A percentile compares a stretch with the other conserved stretches of the same genome.
These are phyloP conservation scores for Lucilia cuprina DNA, from an alignment of 1,140 invertebrate genomes.

Conservation along the genomic window DNA sequence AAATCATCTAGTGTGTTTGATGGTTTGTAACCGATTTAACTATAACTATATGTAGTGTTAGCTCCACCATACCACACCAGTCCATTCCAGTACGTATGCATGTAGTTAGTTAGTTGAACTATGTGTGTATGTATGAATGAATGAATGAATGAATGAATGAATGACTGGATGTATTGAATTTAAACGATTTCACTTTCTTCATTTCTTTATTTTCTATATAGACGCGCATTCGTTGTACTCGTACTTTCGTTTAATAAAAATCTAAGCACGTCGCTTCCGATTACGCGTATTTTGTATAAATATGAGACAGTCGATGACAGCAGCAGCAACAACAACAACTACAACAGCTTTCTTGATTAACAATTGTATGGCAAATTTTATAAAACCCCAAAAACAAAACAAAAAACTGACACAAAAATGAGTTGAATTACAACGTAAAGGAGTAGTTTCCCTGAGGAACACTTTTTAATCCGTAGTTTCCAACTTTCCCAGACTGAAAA, in stretches of 20 bases:
- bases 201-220: neutral
- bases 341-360: slow-evolving; percentile 10
- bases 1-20: neutral
- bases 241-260: slow-evolving; percentile 35
- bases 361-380: neutral
- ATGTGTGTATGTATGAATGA: neutral
- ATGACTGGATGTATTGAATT: neutral
- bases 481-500: no score
- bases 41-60: neutral
- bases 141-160: no score
- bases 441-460: no score
- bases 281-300: slow-evolving; percentile 24
- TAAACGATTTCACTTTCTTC: slow-evolving; percentile 28
- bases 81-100: neutral
- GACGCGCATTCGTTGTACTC: neutral
- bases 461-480: no score
- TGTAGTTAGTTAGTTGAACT: no score
- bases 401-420: neutral
- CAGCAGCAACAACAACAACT: neutral
- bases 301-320: neutral
- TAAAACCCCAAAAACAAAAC: no score
- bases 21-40: neutral
- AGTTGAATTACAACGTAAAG: neutral
- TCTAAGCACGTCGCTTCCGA: slow-evolving; percentile 34
- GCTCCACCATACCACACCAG: neutral